These are phyloP conservation scores for Polypedilum vanderplanki DNA, from an alignment of 1,140 invertebrate species.

Conservation along the genomic window DNA sequence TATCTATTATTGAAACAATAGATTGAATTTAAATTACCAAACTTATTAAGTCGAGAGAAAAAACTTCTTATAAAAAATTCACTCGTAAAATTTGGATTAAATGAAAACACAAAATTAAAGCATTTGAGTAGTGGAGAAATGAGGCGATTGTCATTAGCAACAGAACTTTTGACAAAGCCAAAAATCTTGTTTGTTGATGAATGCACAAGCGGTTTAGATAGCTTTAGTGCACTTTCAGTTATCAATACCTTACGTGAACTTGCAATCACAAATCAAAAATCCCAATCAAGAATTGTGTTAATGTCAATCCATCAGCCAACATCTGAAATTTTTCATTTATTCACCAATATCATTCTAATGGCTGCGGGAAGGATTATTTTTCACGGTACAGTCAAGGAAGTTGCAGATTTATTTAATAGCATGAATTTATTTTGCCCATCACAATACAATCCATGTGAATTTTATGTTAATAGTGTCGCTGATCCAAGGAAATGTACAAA, in stretches of 20 bases:
- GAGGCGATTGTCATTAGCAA: slow-evolving; percentile 76
- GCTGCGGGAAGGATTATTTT: slow-evolving; percentile 73
- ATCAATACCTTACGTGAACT: slow-evolving; percentile 56
- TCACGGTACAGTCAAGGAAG: slow-evolving; percentile 61
- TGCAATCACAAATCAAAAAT: background rate
- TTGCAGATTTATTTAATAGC: slow-evolving; percentile 56
- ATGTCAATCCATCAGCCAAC: slow-evolving; percentile 84
- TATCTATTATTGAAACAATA: slow-evolving; percentile 41
- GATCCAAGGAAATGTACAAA: slow-evolving; percentile 44
- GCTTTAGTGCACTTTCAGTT: slow-evolving; percentile 67
- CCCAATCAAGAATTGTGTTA: slow-evolving; percentile 55
- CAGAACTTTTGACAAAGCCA: slow-evolving; percentile 72
- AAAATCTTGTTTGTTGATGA: slow-evolving; percentile 74
- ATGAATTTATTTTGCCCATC: slow-evolving; percentile 51
- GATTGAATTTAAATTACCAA: slow-evolving; percentile 43
- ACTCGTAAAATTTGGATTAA: slow-evolving; percentile 48
- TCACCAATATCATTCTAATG: slow-evolving; percentile 70
- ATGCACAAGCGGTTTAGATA: slow-evolving; percentile 76
- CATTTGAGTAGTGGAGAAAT: slow-evolving; percentile 77
- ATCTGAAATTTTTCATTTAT: slow-evolving; percentile 73
- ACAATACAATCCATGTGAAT: slow-evolving; percentile 63
- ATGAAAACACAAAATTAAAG: slow-evolving; percentile 55
- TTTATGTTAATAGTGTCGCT: slow-evolving; percentile 55
- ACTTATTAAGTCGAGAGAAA: slow-evolving; percentile 37
- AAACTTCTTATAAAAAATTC: background rate